Evolutionary conservation across 2,113 vertebrate species (phyloP).

Genomic region (Psittacula cyanocephala): DNA sequence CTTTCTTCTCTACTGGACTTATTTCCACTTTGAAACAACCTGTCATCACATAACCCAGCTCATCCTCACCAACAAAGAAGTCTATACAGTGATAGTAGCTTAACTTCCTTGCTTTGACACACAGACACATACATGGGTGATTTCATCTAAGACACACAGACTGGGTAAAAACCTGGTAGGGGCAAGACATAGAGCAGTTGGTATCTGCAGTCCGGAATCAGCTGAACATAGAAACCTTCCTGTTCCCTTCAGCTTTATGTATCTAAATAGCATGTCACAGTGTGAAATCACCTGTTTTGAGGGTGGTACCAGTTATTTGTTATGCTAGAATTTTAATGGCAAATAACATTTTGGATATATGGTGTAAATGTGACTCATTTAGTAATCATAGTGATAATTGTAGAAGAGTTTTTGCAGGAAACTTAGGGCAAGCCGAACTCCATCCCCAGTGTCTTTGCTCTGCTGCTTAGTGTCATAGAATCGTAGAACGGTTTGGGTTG

Average conservation of each 20-base stretch:
- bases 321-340: neutral
- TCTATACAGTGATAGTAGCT: neutral
- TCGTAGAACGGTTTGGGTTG: neutral
- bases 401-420: neutral
- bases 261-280: neutral
- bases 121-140: neutral
- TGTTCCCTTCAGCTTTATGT: neutral
- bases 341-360: neutral
- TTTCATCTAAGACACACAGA: neutral
- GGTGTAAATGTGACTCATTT: neutral
- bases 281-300: neutral
- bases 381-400: neutral
- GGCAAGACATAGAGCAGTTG: neutral
- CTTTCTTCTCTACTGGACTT: neutral
- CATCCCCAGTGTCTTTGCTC: neutral
- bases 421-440: neutral
- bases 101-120: neutral
- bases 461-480: neutral
- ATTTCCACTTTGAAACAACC: neutral
- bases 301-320: neutral
- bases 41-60: neutral
- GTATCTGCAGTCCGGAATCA: neutral
- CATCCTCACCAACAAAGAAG: conserved; percentile 38
- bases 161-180: neutral
- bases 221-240: neutral